Evolutionary conservation across 2,113 vertebrate genomes (phyloP).

Genomic region (Sialia sialis): DNA sequence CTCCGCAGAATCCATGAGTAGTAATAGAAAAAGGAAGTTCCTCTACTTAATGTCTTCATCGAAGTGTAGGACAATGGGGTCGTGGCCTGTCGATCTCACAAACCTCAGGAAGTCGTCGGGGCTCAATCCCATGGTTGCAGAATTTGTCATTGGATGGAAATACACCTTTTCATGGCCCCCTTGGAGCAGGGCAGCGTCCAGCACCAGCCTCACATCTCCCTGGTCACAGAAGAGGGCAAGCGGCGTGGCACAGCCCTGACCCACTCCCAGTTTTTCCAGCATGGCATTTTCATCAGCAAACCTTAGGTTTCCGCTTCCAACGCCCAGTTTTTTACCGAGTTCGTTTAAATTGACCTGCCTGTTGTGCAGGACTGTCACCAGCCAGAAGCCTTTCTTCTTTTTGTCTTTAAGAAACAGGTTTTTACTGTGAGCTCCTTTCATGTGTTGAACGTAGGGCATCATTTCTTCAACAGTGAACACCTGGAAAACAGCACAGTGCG

Average conservation of each 20-base stretch:
- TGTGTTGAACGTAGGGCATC: conserved; percentile 88
- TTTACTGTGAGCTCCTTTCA: conserved; percentile 85
- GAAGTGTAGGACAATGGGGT: conserved; percentile 75
- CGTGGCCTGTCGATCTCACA: conserved; percentile 85
- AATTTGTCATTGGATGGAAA: conserved; percentile 94
- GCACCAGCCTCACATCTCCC: conserved; percentile 78
- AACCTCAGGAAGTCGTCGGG: conserved; percentile 85
- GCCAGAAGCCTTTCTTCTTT: conserved; percentile 89
- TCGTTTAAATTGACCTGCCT: conserved; percentile 85
- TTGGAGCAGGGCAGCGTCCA: conserved; percentile 83
- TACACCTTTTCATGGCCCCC: conserved; percentile 81
- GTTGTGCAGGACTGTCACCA: conserved; percentile 85
- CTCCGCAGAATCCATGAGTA: not conserved
- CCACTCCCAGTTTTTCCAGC: conserved; percentile 88
- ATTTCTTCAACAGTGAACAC: conserved; percentile 95
- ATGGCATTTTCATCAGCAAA: conserved; percentile 87
- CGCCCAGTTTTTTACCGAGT: conserved; percentile 87
- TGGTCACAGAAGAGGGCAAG: conserved; percentile 87
- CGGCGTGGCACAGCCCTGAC: conserved; percentile 85
- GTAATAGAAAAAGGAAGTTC: not conserved
- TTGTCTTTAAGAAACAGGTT: conserved; percentile 96
- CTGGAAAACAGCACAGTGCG: conserved; percentile 64
- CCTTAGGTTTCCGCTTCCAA: conserved; percentile 87
- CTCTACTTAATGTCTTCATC: conserved; percentile 31
- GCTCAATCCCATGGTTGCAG: conserved; percentile 85